These are phyloP conservation scores for Zoanthus sansibaricus DNA, from an alignment of 92 coral and sea anemone genomes.

Conservation along the genomic window DNA sequence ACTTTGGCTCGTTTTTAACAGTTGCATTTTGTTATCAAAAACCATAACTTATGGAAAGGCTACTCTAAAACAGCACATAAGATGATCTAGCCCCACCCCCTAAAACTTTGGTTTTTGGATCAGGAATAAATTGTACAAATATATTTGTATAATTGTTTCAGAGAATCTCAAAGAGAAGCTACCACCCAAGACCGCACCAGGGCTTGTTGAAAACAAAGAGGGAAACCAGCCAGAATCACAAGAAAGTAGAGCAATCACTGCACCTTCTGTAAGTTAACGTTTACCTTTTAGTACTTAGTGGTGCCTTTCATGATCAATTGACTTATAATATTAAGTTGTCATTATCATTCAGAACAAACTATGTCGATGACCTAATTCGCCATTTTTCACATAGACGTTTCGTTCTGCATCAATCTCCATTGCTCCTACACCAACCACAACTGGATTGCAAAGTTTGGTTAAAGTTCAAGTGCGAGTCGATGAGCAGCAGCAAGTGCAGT, in stretches of 20 bases:
- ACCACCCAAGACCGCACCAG: conserved; percentile 68
- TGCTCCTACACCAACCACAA: conserved; percentile 68
- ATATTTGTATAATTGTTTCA: neutral
- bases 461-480: conserved; percentile 92
- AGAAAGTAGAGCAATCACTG: conserved; percentile 84
- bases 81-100: too few species aligned
- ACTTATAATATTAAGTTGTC: too few species aligned
- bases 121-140: too few species aligned
- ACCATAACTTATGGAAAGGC: too few species aligned
- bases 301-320: neutral
- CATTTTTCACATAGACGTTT: conserved; percentile 66
- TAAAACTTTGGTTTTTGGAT: too few species aligned
- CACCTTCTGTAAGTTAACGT: conserved; percentile 83
- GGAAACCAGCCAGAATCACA: conserved; percentile 38
- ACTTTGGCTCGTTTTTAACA: too few species aligned
- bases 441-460: conserved; percentile 75
- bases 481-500: conserved; percentile 74
- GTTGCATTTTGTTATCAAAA: too few species aligned
- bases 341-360: too few species aligned
- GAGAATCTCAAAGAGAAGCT: conserved; percentile 53
- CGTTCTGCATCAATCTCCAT: conserved; percentile 70
- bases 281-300: neutral
- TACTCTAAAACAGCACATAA: too few species aligned
- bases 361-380: neutral
- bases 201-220: conserved; percentile 29